Evolutionary conservation across 23 tunicate genomes (phyloP), one percentile per base, ranked within the genome.

Genomic region (Styela clava): DNA sequence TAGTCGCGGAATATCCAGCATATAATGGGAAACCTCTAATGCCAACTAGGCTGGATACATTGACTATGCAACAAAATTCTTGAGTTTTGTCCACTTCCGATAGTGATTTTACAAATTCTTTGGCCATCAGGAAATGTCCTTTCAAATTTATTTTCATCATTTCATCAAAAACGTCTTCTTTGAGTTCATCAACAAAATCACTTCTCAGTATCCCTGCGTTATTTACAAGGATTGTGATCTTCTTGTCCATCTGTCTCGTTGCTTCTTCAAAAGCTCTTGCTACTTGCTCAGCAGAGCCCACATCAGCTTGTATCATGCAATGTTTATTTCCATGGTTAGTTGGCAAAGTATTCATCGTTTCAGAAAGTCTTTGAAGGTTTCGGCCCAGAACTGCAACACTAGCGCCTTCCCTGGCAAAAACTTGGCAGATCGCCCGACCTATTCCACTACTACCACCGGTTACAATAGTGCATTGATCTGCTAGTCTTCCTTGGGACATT

Each of bases 1-100:
- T 91, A 9, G 97, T 82, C 29, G 97, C 91, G n/a, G 91, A 88
- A 79, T 91, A 91, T 56, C 83, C 83, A 16, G 35, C 3, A 16
- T 29, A 28, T 3, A 5, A 27, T 16, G 35, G 35, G 35, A 71
- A 18, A 19, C 77, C 77, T 21, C 32, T 71, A 16, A 84, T 79
- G 29, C 88, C 95, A 22, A 73, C 81, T 28, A 89, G 79, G 71
- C 95, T 89, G 34, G 95, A 86, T 7, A 86, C 79, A 35, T 91
- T 91, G 56, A 44, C 12, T 20, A 91, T 74, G 21, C 87, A 34
- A 16, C 16, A 20, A 21, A 35, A 16, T 30, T 34, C 35, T 16
- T 69, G 16, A 12, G 69, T 26, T 7, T 79, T 84, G 1, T 78
- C 82, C 18, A 65, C 33, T 3, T 51, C 24, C 22, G 63, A 79